These are phyloP conservation scores for Hemichromis elongatus DNA, from an alignment of 2,113 vertebrate species.

Conservation along the genomic window DNA sequence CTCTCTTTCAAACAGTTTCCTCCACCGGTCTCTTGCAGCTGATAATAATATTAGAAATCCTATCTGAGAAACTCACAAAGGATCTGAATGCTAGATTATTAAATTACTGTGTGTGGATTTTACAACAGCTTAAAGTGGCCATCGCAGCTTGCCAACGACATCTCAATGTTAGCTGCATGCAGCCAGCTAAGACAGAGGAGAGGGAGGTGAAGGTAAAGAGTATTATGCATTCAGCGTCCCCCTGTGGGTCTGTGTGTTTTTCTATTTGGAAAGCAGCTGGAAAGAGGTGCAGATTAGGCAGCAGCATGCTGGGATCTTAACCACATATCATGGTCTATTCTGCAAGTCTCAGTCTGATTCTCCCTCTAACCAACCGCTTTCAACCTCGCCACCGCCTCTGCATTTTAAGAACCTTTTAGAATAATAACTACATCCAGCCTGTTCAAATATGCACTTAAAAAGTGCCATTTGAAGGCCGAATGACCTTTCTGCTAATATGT, in stretches of 20 bases:
- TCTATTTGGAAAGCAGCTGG: not conserved
- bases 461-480: slow-evolving; percentile 1
- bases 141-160: not conserved
- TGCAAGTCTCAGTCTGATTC: not conserved
- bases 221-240: not conserved
- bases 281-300: not conserved
- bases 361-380: not conserved
- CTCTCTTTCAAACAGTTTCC: not conserved
- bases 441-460: not conserved
- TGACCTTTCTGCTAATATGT: slow-evolving; percentile 41
- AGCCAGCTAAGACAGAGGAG: not conserved
- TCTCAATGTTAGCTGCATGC: slow-evolving; percentile 16
- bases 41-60: not conserved
- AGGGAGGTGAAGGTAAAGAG: not conserved
- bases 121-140: not conserved
- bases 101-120: not conserved
- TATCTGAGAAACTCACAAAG: not conserved
- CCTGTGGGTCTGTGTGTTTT: not conserved
- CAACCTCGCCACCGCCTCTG: not conserved
- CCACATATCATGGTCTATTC: not conserved
- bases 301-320: slow-evolving; percentile 30
- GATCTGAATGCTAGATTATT: not conserved
- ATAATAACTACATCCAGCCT: not conserved
- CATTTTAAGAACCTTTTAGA: slow-evolving; percentile 2
- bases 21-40: not conserved